These are phyloP conservation scores for Heliothis virescens DNA, from an alignment of 1,140 invertebrate species.

Conservation along the genomic window DNA sequence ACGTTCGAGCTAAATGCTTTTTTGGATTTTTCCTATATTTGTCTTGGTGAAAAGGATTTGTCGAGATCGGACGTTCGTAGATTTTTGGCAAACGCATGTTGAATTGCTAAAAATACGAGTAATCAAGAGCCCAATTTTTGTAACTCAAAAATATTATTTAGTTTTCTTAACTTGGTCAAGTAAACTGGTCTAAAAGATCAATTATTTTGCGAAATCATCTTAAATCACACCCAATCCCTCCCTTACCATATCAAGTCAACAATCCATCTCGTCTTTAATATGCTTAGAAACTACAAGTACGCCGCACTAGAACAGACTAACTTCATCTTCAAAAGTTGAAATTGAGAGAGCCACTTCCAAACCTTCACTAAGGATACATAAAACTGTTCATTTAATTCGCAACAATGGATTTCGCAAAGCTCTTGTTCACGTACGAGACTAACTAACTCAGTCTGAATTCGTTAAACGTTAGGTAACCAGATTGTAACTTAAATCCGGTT, in stretches of 20 bases:
- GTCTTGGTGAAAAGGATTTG: slow-evolving; percentile 51
- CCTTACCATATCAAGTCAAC: no score
- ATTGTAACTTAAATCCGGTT: slow-evolving; percentile 76
- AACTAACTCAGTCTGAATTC: slow-evolving; percentile 68
- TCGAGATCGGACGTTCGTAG: slow-evolving; percentile 28
- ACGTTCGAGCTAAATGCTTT: slow-evolving; percentile 50
- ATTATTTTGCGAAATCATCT: no score
- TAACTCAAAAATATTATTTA: no score
- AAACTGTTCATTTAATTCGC: slow-evolving; percentile 44
- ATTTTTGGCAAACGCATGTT: slow-evolving; percentile 38
- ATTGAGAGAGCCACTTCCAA: slow-evolving; percentile 1
- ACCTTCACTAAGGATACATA: slow-evolving; percentile 31
- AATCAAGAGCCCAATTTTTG: neutral
- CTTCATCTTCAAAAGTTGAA: slow-evolving; percentile 5
- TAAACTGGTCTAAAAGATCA: no score
- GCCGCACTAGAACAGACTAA: neutral
- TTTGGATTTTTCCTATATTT: slow-evolving; percentile 49
- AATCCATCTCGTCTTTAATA: neutral
- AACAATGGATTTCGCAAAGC: slow-evolving; percentile 46
- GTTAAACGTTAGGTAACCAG: slow-evolving; percentile 72
- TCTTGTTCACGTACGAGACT: slow-evolving; percentile 58
- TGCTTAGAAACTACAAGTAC: neutral
- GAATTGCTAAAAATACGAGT: slow-evolving; percentile 31
- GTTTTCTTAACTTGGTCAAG: no score
- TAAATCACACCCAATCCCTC: neutral